These are phyloP conservation scores for Mamestra configurata DNA, from an alignment of 1,140 invertebrate species.

Conservation along the genomic window DNA sequence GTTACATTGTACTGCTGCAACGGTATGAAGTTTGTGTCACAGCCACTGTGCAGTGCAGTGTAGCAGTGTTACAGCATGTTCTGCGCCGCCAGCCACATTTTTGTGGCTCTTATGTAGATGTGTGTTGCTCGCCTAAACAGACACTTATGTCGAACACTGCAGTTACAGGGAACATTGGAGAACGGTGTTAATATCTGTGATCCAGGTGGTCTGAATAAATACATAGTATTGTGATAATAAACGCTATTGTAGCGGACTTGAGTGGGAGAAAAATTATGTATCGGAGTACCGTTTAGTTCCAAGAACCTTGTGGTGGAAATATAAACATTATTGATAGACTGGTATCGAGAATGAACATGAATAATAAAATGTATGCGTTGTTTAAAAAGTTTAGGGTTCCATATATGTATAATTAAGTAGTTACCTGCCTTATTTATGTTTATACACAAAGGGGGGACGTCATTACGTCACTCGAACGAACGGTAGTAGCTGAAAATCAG, in stretches of 20 bases:
- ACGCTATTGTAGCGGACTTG: background rate
- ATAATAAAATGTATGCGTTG: too few relatives aligned
- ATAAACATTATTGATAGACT: background rate
- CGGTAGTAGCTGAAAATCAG: too few relatives aligned
- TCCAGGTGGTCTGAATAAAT: conserved; percentile 16
- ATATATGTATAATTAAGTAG: too few relatives aligned
- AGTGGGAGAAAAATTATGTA: background rate
- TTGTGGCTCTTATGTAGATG: background rate
- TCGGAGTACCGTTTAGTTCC: background rate
- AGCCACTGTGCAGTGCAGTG: too few relatives aligned
- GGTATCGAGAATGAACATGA: background rate
- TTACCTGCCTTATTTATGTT: too few relatives aligned
- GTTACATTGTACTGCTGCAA: too few relatives aligned
- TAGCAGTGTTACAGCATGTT: too few relatives aligned
- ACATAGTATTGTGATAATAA: conserved; percentile 6
- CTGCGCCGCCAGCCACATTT: background rate
- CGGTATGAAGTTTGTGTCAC: too few relatives aligned
- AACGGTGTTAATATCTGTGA: conserved; percentile 17
- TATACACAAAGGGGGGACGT: too few relatives aligned
- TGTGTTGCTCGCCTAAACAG: background rate
- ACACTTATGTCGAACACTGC: background rate
- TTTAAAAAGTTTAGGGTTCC: too few relatives aligned
- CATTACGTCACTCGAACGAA: too few relatives aligned
- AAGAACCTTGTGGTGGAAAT: background rate
- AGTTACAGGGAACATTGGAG: background rate